These are phyloP conservation scores for Chauna torquata DNA, from an alignment of 2,113 vertebrate genomes.

Conservation along the genomic window DNA sequence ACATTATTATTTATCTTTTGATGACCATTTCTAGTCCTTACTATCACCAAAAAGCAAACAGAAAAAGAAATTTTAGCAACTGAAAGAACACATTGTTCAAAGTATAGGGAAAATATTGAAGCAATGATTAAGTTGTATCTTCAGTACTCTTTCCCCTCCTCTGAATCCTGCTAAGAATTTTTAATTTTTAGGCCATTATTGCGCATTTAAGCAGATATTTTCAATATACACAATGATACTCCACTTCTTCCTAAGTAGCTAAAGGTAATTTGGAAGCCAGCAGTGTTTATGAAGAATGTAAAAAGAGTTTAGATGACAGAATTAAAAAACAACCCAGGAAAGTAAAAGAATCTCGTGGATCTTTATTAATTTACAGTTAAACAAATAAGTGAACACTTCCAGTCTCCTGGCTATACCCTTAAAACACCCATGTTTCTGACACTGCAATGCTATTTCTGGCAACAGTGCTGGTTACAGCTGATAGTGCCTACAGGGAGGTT, in stretches of 20 bases:
- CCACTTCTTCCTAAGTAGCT: neutral
- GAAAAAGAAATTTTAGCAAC: neutral
- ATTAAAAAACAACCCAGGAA: neutral
- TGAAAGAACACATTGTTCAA: neutral
- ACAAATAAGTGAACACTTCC: neutral
- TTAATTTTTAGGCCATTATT: neutral
- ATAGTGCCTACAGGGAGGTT: constrained; percentile 32
- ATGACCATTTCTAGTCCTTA: neutral
- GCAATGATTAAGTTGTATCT: neutral
- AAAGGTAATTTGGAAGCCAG: neutral
- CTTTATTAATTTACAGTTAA: constrained; percentile 9
- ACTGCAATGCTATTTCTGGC: constrained; percentile 39
- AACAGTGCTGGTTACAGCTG: neutral
- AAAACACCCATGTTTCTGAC: neutral
- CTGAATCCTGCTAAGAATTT: neutral
- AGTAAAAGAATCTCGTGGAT: neutral
- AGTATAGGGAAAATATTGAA: neutral
- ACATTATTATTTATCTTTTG: neutral
- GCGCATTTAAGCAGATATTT: neutral
- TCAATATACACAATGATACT: neutral
- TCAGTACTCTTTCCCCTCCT: neutral
- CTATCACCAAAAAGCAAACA: neutral
- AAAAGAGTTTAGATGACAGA: neutral
- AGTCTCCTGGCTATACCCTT: neutral
- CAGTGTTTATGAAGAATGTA: neutral